Percentiles rank a stretch among this genome's conserved stretches.
These are phyloP conservation scores for Chloropsis hardwickii DNA, from an alignment of 2,113 vertebrate genomes.

Conservation along the genomic window DNA sequence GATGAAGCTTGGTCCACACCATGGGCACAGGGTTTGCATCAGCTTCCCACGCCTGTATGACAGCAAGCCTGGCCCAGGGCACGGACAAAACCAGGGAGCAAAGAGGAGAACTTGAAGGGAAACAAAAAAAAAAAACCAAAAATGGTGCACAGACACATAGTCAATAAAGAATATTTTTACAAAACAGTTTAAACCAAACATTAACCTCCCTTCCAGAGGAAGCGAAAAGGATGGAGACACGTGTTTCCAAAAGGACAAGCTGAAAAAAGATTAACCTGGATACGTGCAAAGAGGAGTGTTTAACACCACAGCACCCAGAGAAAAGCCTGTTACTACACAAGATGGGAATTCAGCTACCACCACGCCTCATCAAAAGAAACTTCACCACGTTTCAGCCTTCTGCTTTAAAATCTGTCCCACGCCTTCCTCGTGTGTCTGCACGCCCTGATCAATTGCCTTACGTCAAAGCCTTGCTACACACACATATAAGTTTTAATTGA, in stretches of 20 bases:
- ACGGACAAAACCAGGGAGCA: not conserved
- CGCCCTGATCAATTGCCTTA: not conserved
- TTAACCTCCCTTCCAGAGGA: not conserved
- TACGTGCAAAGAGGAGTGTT: not conserved
- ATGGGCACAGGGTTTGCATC: not conserved
- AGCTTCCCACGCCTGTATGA: not conserved
- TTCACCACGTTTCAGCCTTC: not conserved
- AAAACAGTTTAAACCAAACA: not conserved
- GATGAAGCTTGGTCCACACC: not conserved
- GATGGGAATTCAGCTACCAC: not conserved
- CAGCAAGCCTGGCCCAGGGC: not conserved
- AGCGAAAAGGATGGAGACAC: not conserved
- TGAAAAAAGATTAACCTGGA: not conserved
- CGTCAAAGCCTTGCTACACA: not conserved
- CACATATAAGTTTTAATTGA: constrained; percentile 17
- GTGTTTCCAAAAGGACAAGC: not conserved
- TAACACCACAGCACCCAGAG: not conserved
- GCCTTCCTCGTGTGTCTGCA: not conserved
- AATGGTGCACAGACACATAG: rapidly evolving
- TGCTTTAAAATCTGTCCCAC: not conserved
- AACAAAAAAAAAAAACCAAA: not conserved
- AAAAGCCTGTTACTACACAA: not conserved
- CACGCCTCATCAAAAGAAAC: not conserved
- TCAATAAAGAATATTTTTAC: not conserved
- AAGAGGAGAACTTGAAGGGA: not conserved